Evolutionary conservation across 2,113 vertebrate species (phyloP).

Genomic region (Xiphophorus hellerii): DNA sequence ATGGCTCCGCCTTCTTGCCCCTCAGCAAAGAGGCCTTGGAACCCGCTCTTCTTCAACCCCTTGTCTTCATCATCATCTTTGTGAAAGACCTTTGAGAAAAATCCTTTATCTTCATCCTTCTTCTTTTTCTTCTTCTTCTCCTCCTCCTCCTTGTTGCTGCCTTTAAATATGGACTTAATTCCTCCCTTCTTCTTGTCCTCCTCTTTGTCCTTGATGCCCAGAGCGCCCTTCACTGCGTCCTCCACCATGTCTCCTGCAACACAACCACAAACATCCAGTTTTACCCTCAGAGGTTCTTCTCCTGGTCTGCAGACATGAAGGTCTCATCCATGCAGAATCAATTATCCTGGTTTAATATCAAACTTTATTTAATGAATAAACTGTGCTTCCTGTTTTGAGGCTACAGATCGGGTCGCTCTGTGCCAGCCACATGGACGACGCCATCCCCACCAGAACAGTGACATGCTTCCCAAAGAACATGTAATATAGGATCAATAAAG

Average conservation of each 20-base stretch:
- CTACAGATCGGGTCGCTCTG: no score
- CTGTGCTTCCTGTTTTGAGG: no score
- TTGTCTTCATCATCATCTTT: slow-evolving; percentile 14
- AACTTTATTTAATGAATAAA: no score
- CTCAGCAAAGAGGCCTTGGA: slow-evolving; percentile 55
- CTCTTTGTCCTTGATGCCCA: slow-evolving; percentile 23
- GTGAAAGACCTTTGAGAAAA: slow-evolving; percentile 50
- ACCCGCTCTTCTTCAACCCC: slow-evolving; percentile 16
- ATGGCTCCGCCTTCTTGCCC: neutral
- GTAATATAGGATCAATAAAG: no score
- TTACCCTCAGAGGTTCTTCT: neutral
- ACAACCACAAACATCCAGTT: neutral
- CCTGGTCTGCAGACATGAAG: no score
- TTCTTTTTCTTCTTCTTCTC: neutral
- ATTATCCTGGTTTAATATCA: no score
- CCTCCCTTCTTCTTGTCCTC: slow-evolving; percentile 22
- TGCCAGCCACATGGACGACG: no score
- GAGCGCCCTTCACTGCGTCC: slow-evolving; percentile 29
- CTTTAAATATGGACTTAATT: neutral
- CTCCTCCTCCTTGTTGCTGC: neutral
- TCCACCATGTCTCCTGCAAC: slow-evolving; percentile 5
- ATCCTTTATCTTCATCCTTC: slow-evolving; percentile 10
- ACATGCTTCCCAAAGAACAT: no score
- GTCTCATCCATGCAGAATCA: no score
- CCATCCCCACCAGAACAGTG: no score